A percentile compares a stretch with the other conserved stretches of the same genome.
phyloP scores from a whole-genome alignment of 2,113 vertebrate species.

The human (Homo sapiens) region DNA sequence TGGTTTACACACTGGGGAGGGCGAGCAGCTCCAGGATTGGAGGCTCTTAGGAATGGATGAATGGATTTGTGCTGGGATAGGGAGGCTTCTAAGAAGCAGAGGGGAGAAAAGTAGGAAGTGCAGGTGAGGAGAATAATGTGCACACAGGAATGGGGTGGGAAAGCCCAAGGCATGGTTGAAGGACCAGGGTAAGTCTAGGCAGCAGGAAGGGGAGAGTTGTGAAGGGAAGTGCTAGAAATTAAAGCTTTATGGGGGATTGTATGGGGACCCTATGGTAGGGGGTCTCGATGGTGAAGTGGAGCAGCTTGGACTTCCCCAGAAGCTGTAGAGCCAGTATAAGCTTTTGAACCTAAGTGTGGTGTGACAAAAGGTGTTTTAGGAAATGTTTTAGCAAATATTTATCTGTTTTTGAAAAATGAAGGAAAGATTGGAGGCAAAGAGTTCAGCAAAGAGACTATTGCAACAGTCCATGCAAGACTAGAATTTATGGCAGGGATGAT shows the following conservation, averaged over 20 bases:
- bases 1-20: neutral
- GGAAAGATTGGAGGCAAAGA: neutral
- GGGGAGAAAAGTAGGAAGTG: neutral
- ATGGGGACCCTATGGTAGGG: too few relatives aligned
- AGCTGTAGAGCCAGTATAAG: neutral
- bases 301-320: neutral
- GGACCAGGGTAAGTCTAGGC: neutral
- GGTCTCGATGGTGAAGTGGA: neutral
- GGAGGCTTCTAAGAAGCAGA: neutral
- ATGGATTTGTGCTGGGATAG: neutral
- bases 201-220: neutral
- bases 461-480: neutral
- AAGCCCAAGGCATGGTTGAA: neutral
- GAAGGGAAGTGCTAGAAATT: neutral
- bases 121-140: too few relatives aligned
- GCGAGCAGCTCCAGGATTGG: neutral
- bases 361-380: neutral
- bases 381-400: neutral
- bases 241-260: neutral
- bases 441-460: neutral
- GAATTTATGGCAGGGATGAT: neutral
- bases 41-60: neutral
- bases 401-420: neutral
- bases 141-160: neutral
- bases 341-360: neutral